Conservation (phyloP, 92 coral and sea anemone species). For the Pocillopora meandrina region DNA sequence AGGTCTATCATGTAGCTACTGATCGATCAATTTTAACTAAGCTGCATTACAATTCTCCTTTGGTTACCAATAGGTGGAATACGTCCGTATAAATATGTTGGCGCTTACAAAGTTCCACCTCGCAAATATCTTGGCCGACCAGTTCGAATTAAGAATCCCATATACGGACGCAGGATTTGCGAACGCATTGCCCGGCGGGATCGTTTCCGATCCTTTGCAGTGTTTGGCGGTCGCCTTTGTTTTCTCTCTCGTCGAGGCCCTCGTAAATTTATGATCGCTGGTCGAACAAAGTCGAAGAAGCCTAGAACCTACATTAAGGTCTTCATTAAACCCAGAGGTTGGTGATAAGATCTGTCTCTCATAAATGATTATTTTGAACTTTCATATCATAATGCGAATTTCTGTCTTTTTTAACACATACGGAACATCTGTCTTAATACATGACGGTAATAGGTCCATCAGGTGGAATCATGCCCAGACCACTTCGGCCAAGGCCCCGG, state of each 20-base stretch:
- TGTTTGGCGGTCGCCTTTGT: slow-evolving; percentile 22
- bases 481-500: slow-evolving; percentile 22
- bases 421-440: neutral
- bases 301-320: slow-evolving; percentile 18
- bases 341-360: neutral
- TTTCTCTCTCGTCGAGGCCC: slow-evolving; percentile 6
- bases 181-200: slow-evolving; percentile 29
- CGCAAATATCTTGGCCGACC: slow-evolving; percentile 22
- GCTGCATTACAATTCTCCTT: neutral
- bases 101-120: slow-evolving; percentile 29
- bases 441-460: neutral
- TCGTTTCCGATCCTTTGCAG: slow-evolving; percentile 21
- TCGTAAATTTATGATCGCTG: slow-evolving; percentile 12
- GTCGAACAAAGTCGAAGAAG: slow-evolving; percentile 19
- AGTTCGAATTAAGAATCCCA: slow-evolving; percentile 21
- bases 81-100: slow-evolving; percentile 4
- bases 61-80: neutral
- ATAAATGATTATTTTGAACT: neutral
- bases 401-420: neutral
- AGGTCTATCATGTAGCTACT: no score
- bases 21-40: neutral
- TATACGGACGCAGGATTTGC: slow-evolving; percentile 11
- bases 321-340: slow-evolving; percentile 22
- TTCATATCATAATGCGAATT: neutral
- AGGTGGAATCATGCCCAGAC: neutral